These are phyloP conservation scores for Drosophila takahashii DNA, from an alignment of 1,140 invertebrate species.

Conservation along the genomic window DNA sequence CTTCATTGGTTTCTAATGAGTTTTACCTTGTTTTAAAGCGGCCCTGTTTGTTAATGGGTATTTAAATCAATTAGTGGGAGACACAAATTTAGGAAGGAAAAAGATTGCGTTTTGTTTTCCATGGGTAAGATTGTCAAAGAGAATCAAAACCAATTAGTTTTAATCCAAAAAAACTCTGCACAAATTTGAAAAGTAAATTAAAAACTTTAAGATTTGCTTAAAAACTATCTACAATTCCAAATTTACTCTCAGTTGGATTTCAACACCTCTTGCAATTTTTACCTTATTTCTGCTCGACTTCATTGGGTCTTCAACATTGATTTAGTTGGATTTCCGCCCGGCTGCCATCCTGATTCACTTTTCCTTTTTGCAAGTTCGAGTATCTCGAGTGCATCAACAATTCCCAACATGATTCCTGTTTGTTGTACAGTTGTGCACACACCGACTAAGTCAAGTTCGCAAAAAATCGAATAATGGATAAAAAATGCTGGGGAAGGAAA, in stretches of 20 bases:
- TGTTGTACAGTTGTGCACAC: constrained; percentile 48
- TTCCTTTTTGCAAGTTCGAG: constrained; percentile 11
- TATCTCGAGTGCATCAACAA: constrained; percentile 42
- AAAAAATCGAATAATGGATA: constrained; percentile 36
- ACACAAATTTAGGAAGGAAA: neutral
- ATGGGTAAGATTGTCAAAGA: constrained; percentile 5
- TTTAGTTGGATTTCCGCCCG: constrained; percentile 36
- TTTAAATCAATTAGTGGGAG: constrained; percentile 60
- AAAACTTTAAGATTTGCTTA: neutral
- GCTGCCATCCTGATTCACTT: constrained; percentile 41
- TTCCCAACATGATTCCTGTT: constrained; percentile 47
- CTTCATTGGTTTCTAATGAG: neutral
- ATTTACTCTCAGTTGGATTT: constrained; percentile 5
- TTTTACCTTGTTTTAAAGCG: constrained; percentile 8
- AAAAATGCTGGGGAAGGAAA: constrained; percentile 30
- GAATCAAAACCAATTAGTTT: neutral
- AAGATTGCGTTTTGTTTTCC: neutral
- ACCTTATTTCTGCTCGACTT: constrained; percentile 19
- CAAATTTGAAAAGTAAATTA: neutral
- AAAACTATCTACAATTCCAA: too few relatives aligned
- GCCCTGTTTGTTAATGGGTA: constrained; percentile 60
- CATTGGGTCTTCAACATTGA: constrained; percentile 41
- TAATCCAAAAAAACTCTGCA: neutral
- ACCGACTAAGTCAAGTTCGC: constrained; percentile 44
- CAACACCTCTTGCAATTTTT: constrained; percentile 2